A percentile compares a stretch with the other conserved stretches of the same genome.
phyloP scores from a whole-genome alignment of 2,888 invertebrate genomes.

The Orthosia gracilis region DNA sequence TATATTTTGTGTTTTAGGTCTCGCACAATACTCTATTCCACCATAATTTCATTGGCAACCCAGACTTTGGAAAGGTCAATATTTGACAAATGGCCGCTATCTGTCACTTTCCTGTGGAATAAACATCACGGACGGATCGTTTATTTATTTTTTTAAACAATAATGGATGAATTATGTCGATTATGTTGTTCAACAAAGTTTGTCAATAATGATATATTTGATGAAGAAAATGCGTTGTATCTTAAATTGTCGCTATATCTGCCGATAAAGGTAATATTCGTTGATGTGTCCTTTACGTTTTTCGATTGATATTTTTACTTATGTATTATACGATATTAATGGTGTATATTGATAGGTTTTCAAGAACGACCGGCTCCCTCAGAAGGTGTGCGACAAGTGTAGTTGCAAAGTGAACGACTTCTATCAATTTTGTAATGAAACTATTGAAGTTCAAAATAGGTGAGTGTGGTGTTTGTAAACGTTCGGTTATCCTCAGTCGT shows the following conservation, averaged over 20 bases:
- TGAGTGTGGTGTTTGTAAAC: constrained; percentile 70
- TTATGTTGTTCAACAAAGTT: constrained; percentile 88
- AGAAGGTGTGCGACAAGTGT: constrained; percentile 94
- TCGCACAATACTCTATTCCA: constrained; percentile 73
- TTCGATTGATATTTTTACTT: constrained; percentile 69
- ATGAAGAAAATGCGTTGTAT: constrained; percentile 93
- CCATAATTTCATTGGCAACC: constrained; percentile 76
- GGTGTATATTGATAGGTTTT: constrained; percentile 89
- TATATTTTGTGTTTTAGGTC: constrained; percentile 76
- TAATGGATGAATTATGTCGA: constrained; percentile 87
- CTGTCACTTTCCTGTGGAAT: constrained; percentile 81
- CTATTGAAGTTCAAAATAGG: constrained; percentile 93
- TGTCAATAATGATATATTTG: constrained; percentile 93
- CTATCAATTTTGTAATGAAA: constrained; percentile 94
- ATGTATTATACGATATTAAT: constrained; percentile 49
- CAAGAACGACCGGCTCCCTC: constrained; percentile 93
- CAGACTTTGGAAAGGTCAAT: constrained; percentile 77
- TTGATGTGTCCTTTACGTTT: constrained; percentile 42
- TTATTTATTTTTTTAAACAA: constrained; percentile 69
- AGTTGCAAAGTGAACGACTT: constrained; percentile 93
- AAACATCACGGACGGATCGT: constrained; percentile 75
- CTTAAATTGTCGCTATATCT: constrained; percentile 94
- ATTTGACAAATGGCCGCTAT: constrained; percentile 86
- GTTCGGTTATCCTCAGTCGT: constrained; percentile 27
- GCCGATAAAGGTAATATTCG: constrained; percentile 93